Evolutionary conservation across 37 sponge, comb jelly and placozoan species (phyloP).

Genomic region (Hormiphora californensis): DNA sequence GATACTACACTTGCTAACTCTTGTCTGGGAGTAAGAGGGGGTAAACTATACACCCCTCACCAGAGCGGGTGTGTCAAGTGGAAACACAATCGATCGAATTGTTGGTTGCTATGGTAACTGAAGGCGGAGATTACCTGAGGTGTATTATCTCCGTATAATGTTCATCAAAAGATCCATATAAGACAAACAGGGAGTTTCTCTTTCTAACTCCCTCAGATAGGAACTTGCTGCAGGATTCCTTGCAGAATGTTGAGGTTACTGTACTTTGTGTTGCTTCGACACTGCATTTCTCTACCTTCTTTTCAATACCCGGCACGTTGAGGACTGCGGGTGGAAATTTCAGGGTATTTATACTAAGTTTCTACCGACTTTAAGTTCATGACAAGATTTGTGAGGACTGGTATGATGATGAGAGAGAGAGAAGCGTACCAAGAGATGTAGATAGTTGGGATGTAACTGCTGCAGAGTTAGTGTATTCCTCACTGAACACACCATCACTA

Average conservation of each 20-base stretch:
- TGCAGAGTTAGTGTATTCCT: not conserved
- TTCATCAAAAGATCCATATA: constrained; percentile 1
- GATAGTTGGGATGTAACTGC: not conserved
- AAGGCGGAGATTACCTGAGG: not conserved
- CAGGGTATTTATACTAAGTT: too few relatives aligned
- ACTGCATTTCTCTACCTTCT: constrained; percentile 12
- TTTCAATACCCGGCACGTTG: constrained; percentile 4
- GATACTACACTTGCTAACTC: constrained; percentile 18
- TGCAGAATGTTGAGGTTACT: not conserved
- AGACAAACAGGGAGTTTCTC: constrained; percentile 6
- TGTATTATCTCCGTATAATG: constrained; percentile 27
- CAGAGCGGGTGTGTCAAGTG: too few relatives aligned
- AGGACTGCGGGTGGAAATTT: too few relatives aligned
- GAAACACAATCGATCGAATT: not conserved
- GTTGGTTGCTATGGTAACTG: not conserved
- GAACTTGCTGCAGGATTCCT: constrained; percentile 26
- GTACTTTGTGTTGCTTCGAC: not conserved
- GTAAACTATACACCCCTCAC: too few relatives aligned
- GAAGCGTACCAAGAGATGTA: not conserved
- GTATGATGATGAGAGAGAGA: not conserved
- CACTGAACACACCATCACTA: constrained; percentile 3
- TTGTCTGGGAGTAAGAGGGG: constrained; percentile 17
- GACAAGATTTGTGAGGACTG: not conserved
- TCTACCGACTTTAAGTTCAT: too few relatives aligned
- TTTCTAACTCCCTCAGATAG: not conserved